Evolutionary conservation across 2,888 invertebrate genomes (phyloP), one percentile per base, ranked within the genome.

Genomic region (Anthophora plumipes): DNA sequence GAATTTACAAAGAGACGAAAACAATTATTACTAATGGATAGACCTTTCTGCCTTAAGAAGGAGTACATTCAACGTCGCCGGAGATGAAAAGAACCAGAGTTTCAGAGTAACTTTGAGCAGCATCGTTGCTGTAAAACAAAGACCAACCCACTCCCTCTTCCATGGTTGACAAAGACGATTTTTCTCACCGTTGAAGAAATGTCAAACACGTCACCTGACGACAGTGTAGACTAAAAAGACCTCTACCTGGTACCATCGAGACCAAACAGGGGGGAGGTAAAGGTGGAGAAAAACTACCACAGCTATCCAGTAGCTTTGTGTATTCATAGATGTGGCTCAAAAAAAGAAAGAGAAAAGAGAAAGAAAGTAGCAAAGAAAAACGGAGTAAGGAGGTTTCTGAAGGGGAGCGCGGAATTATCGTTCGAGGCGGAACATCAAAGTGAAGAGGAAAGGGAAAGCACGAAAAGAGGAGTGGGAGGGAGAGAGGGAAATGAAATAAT

Each of bases 401-500:
- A 69, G n/a, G 17, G 6, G 4, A 50, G 50, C 17, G 22, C 7
- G 37, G 25, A 37, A 31, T 46, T 68, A 59, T 55, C 55, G 59
- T 67, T 71, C 71, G 61, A 20, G 12, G 48, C n/a, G 46, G n/a
- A 8, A 67, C 17, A 61, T 46, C 67, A 55, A 77, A 80, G 57
- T 14, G 17, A 17, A 37, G 55, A 37, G 17, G 55, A 14, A 20
- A 22, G 43, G 11, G 14, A 37, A n/a, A n/a, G n/a, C n/a, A n/a
- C n/a, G 17, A 37, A 25, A 9, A 39, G 25, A 61, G n/a, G n/a
- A n/a, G n/a, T n/a, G n/a, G n/a, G n/a, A 50, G 57, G 66, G 46
- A 68, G 52, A 55, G 37, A 12, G 43, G 57, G 52, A 72, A 48
- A 76, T 69, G 31, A 70, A 76, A 76, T 76, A 63, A 77, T 66